A percentile compares a stretch with the other conserved stretches of the same genome.
phyloP scores from a whole-genome alignment of 2,113 vertebrate genomes.

The Perccottus glenii region DNA sequence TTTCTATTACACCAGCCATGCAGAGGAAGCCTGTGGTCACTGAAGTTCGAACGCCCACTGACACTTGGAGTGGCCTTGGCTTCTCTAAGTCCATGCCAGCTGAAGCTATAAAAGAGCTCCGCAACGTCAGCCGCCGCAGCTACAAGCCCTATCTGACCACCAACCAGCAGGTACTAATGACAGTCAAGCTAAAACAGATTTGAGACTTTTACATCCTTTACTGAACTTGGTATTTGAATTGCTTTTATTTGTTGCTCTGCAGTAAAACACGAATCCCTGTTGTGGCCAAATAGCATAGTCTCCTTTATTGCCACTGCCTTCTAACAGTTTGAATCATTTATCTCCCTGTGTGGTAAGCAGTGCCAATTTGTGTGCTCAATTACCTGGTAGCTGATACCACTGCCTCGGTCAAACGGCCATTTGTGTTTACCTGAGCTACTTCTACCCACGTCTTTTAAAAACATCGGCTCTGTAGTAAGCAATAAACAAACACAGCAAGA shows the following conservation, averaged over 20 bases:
- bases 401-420: conserved; percentile 37
- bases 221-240: conserved; percentile 3
- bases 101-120: conserved; percentile 80
- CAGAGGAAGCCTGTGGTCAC: conserved; percentile 82
- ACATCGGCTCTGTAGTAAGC: conserved; percentile 12
- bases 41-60: conserved; percentile 81
- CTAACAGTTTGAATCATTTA: conserved; percentile 48
- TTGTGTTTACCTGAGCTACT: conserved; percentile 53
- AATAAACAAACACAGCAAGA: conserved; percentile 31
- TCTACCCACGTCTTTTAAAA: conserved; percentile 24
- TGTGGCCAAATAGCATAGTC: conserved; percentile 13
- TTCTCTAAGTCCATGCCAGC: conserved; percentile 86
- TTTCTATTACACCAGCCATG: conserved; percentile 71
- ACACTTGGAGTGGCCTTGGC: conserved; percentile 83
- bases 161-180: conserved; percentile 63
- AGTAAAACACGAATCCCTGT: conserved; percentile 20
- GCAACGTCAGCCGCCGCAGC: conserved; percentile 76
- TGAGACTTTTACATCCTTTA: conserved; percentile 2
- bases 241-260: conserved; percentile 18
- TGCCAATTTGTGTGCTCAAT: conserved; percentile 55
- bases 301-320: conserved; percentile 38
- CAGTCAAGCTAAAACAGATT: background rate
- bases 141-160: conserved; percentile 79
- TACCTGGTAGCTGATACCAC: conserved; percentile 49
- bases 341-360: conserved; percentile 46